Evolutionary conservation across 2,113 vertebrate species (phyloP), one percentile per base, ranked within the genome.

Genomic region (Sialia sialis): DNA sequence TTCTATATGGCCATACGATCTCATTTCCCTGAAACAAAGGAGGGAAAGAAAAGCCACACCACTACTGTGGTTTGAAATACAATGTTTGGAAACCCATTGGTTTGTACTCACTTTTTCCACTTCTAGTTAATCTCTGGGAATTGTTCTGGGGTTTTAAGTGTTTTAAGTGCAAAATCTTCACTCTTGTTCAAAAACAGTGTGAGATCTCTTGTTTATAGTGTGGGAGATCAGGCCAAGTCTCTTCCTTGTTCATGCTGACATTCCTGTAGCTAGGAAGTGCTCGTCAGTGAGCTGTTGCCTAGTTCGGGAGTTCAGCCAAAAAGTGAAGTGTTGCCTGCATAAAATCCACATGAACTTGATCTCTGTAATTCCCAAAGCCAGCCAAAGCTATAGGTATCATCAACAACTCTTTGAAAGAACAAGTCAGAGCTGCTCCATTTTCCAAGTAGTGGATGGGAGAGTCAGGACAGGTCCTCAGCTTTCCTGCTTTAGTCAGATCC

Each of bases 211-310:
- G 3, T 7, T 92, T n/a, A 16, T 20, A 58, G 6, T 26, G 20
- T 34, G 13, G 32, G 18, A 88, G 11, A 54, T 6, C 4, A 38
- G 27, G 56, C 21, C 22, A 75, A n/a, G 36, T 38, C 13, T 36
- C 11, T 34, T 72, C 22, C 43, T 51, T 59, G 48, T 46, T 54
- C 0, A 3, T 38, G 17, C 19, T 38, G 39, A n/a, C 1, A 2
- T 19, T 70, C 46, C 41, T 32, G 15, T 25, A 48, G 11, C 30
- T 73, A 66, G 27, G 46, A 90, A 81, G 54, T 48, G 27, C 21
- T 48, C 0, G 0, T 56, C 52, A 25, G 32, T 14, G 59, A 77
- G 64, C 49, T 64, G 16, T 38, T 3, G 2, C n/a, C 49, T 5
- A 3, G 23, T n/a, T 89, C 34, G 41, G 39, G 48, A 67, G 9